Base-by-base conservation (phyloP, 2,888 invertebrate genomes). In the Ariolimax columbianus region DNA sequence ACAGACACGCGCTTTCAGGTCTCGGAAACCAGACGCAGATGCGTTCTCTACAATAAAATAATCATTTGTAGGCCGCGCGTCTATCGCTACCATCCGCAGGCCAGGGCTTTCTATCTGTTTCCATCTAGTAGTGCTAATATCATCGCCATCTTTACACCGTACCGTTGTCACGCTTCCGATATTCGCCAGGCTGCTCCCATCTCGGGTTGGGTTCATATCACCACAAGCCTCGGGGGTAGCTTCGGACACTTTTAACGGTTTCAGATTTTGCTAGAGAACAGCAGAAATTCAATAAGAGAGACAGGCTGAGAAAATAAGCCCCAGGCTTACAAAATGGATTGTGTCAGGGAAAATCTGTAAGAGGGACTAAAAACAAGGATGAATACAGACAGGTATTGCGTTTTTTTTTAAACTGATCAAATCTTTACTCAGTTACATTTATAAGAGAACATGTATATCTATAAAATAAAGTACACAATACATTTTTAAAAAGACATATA, bases 51-150 rank as follows among this genome's bases (percentile, higher is more conserved):
- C 59, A 59, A 59, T 77, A 55, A 77, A 77, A 59, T 77, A 77
- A 77, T 77, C 77, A 77, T 77, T 77, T 77, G 59, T 77, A 59
- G 11, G 59, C 59, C 26, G 38, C 36, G 77, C 6, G 59, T 55
- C 43, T 77, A 59, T 77, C 36, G 77, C 77, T 9, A 43, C 59
- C 77, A 59, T 55, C 77, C 59, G 59, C 55, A n/a, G 77, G 38
- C n/a, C 77, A 36, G 0, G 38, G 77, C 19, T 23, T 59, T 77
- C 77, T 77, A 59, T 77, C 77, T 55, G 9, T 38, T 43, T 23
- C 26, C 59, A 77, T 77, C 77, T 77, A 19, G 36, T 26, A 33
- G 77, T 55, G 55, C 1, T 77, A 77, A 59, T 59, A 77, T 59
- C 77, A 59, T 6, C 77, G 38, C 55, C 36, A 77, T 77, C 77